These are phyloP conservation scores for Gambelia wislizenii DNA, from an alignment of 2,797 vertebrate genomes.

Conservation along the genomic window DNA sequence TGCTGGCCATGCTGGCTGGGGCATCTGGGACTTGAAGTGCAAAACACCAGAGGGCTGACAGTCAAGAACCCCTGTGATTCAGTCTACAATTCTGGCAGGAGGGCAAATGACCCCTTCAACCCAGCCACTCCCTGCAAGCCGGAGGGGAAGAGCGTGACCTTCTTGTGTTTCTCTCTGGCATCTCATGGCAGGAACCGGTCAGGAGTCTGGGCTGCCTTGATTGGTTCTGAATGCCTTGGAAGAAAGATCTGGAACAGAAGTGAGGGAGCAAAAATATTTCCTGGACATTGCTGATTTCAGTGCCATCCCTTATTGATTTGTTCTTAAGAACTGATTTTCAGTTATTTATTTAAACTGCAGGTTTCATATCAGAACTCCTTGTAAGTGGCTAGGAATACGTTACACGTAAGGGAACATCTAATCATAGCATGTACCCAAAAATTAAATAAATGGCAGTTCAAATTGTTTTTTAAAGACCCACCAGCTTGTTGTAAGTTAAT, in stretches of 20 bases:
- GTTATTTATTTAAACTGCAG: neutral
- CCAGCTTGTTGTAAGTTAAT: neutral
- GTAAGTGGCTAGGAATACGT: neutral
- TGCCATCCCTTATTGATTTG: neutral
- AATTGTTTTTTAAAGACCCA: no score
- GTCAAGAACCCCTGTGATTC: neutral
- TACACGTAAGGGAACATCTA: neutral
- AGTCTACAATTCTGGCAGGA: no score
- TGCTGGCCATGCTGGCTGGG: no score
- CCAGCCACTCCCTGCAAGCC: no score
- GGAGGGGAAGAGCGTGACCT: no score
- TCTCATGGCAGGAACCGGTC: neutral
- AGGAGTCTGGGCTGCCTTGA: neutral
- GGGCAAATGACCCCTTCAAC: neutral
- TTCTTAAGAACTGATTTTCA: neutral
- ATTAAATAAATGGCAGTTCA: neutral
- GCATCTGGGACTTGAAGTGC: no score
- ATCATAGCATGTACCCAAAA: neutral
- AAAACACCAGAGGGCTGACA: no score
- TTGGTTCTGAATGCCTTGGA: neutral
- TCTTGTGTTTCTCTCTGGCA: neutral
- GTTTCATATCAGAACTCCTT: neutral
- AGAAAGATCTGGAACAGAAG: neutral
- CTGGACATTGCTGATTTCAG: neutral
- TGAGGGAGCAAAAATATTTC: no score